Evolutionary conservation across 2,888 invertebrate species (phyloP).

Genomic region (Zaprionus obscuricornis): DNA sequence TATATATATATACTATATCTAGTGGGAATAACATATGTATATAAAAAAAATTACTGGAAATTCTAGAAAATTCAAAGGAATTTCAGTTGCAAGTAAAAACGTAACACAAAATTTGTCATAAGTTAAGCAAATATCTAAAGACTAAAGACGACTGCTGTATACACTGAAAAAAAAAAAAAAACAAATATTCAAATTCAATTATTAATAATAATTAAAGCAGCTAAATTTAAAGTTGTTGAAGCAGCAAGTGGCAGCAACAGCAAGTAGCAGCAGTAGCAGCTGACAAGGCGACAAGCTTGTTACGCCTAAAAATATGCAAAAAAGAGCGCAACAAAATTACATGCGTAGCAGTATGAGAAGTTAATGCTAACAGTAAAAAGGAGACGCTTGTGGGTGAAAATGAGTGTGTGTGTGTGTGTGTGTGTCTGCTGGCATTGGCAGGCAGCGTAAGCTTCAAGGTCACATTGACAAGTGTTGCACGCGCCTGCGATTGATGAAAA

Average conservation of each 20-base stretch:
- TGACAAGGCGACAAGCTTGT: slow-evolving; percentile 35
- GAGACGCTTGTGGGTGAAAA: not conserved
- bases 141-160: too few relatives aligned
- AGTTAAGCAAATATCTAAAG: too few relatives aligned
- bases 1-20: too few relatives aligned
- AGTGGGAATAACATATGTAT: too few relatives aligned
- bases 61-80: too few relatives aligned
- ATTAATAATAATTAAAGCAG: not conserved
- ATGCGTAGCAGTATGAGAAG: slow-evolving; percentile 16
- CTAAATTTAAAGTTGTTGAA: too few relatives aligned
- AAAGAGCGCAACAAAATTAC: slow-evolving; percentile 61
- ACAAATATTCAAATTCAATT: slow-evolving; percentile 11
- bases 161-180: not conserved
- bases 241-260: too few relatives aligned
- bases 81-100: too few relatives aligned
- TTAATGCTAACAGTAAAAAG: not conserved
- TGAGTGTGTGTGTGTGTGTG: slow-evolving; percentile 8
- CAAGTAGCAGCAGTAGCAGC: too few relatives aligned
- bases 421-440: slow-evolving; percentile 59
- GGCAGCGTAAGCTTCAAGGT: slow-evolving; percentile 68
- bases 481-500: slow-evolving; percentile 58
- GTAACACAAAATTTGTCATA: too few relatives aligned
- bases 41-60: too few relatives aligned
- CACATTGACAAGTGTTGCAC: slow-evolving; percentile 78
- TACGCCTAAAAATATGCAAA: slow-evolving; percentile 55